Conservation (phyloP, 2,113 vertebrate species). For the Trematomus loennbergii region DNA sequence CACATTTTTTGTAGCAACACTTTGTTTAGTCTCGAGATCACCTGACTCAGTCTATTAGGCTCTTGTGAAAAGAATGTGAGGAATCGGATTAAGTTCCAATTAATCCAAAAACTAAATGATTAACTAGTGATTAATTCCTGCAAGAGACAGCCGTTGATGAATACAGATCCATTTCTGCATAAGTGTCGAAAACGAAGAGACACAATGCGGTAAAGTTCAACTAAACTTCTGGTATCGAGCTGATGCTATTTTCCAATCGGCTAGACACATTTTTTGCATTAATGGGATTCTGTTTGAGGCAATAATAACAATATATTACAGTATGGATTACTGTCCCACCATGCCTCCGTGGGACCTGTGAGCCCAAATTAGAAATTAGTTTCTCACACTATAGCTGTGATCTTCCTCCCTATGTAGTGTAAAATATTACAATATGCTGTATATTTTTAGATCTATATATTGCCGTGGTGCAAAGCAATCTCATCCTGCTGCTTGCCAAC, state of each 20-base stretch:
- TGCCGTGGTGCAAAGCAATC: not conserved
- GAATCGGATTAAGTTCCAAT: not conserved
- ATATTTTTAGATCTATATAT: conserved; percentile 39
- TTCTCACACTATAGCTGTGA: conserved; percentile 17
- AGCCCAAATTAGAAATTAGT: conserved; percentile 29
- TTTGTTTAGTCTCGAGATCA: not conserved
- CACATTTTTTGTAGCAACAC: not conserved
- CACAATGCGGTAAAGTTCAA: conserved; percentile 19
- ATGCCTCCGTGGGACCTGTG: conserved; percentile 18
- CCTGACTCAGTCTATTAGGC: not conserved
- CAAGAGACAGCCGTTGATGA: conserved; percentile 36
- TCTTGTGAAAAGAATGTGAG: not conserved
- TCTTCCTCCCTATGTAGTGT: not conserved
- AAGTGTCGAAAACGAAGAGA: not conserved
- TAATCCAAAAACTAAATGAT: conserved; percentile 11
- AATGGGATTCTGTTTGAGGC: conserved; percentile 24
- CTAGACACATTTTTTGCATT: conserved; percentile 15
- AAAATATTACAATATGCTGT: conserved; percentile 37
- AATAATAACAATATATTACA: conserved; percentile 51
- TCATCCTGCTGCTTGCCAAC: conserved; percentile 17
- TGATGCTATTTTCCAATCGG: conserved; percentile 17
- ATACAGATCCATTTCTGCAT: conserved; percentile 35
- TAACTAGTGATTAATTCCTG: conserved; percentile 29
- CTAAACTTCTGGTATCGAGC: conserved; percentile 6
- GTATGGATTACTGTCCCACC: conserved; percentile 25